Conservation (phyloP, 2,888 invertebrate species). For the Dryococelus australis region DNA sequence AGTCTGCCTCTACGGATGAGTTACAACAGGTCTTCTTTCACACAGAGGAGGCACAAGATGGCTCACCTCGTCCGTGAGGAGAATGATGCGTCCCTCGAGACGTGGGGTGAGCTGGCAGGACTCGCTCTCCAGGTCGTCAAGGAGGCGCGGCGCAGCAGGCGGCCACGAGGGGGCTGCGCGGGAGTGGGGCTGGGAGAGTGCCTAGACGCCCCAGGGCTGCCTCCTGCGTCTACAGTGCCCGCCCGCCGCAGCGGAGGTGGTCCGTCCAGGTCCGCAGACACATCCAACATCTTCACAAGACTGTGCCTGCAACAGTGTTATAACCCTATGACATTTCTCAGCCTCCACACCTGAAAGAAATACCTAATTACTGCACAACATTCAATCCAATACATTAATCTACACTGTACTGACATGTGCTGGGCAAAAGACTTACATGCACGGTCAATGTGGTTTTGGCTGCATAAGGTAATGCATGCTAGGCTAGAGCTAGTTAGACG, state of each 20-base stretch:
- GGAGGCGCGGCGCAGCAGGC: slow-evolving; percentile 74
- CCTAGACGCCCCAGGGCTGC: slow-evolving; percentile 18
- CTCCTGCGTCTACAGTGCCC: slow-evolving; percentile 47
- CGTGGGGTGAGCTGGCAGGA: slow-evolving; percentile 82
- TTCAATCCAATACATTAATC: too few species aligned
- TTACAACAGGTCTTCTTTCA: too few species aligned
- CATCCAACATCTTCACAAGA: slow-evolving; percentile 78
- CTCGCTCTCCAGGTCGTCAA: slow-evolving; percentile 83
- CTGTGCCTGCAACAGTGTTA: slow-evolving; percentile 66
- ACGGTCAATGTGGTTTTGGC: too few species aligned
- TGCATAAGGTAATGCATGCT: too few species aligned
- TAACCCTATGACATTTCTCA: too few species aligned
- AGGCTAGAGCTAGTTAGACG: too few species aligned
- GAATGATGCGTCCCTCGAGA: slow-evolving; percentile 81
- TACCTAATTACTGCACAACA: too few species aligned
- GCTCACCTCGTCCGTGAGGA: slow-evolving; percentile 77
- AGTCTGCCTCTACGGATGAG: too few species aligned
- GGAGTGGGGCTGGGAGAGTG: slow-evolving; percentile 43
- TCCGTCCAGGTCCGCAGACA: slow-evolving; percentile 71
- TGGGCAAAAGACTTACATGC: too few species aligned
- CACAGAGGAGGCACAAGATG: too few species aligned
- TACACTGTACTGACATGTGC: too few species aligned
- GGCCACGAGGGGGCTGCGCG: slow-evolving; percentile 36
- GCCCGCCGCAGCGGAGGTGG: slow-evolving; percentile 70
- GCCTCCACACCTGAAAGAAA: too few species aligned